Conservation (phyloP, 2,888 invertebrate genomes). For the Hesperia comma region DNA sequence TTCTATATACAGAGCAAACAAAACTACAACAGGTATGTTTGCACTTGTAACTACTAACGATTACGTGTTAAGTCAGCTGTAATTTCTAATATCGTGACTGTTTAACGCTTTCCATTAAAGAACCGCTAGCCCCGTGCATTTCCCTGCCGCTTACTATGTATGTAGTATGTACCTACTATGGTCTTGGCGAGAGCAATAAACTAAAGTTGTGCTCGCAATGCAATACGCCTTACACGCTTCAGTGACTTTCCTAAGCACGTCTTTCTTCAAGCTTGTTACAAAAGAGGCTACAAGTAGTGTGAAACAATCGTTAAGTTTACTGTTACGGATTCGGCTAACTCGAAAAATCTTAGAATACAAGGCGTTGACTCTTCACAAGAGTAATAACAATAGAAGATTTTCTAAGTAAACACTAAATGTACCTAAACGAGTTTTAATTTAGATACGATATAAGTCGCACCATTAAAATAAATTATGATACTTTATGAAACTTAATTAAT, state of each 20-base stretch:
- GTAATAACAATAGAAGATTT: neutral
- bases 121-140: slow-evolving; percentile 18
- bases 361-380: slow-evolving; percentile 5
- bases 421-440: slow-evolving; percentile 20
- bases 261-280: slow-evolving; percentile 52
- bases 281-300: slow-evolving; percentile 9
- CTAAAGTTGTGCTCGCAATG: slow-evolving; percentile 22
- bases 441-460: neutral
- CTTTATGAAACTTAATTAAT: neutral
- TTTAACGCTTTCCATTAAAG: slow-evolving; percentile 24
- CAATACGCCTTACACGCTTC: slow-evolving; percentile 43
- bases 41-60: slow-evolving; percentile 60
- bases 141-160: slow-evolving; percentile 17
- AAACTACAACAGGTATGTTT: slow-evolving; percentile 64
- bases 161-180: neutral
- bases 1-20: slow-evolving; percentile 69
- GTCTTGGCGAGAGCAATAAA: slow-evolving; percentile 29
- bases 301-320: slow-evolving; percentile 6
- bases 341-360: slow-evolving; percentile 1
- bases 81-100: slow-evolving; percentile 52
- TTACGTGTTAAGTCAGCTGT: slow-evolving; percentile 56
- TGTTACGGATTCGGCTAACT: neutral
- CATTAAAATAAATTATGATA: slow-evolving; percentile 13
- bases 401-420: neutral
- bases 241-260: slow-evolving; percentile 54